These are phyloP conservation scores for Nebria ingens DNA, from an alignment of 1,140 invertebrate genomes.

Conservation along the genomic window DNA sequence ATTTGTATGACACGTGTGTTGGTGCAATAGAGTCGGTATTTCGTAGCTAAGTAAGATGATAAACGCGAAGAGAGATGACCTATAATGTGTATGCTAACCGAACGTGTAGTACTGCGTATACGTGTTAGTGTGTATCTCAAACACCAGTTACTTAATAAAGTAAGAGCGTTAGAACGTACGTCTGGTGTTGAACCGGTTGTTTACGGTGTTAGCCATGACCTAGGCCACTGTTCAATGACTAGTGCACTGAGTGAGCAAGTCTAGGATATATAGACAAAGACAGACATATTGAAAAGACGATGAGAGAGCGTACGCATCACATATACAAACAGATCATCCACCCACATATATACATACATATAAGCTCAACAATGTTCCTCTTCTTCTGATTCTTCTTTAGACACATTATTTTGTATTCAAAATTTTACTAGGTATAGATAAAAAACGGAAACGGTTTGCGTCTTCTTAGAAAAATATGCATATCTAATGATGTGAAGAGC, in stretches of 20 bases:
- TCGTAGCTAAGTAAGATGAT: not conserved
- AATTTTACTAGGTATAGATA: too few relatives aligned
- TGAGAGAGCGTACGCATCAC: not conserved
- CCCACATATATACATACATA: too few relatives aligned
- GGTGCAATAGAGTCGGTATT: not conserved
- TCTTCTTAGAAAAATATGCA: too few relatives aligned
- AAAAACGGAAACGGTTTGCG: too few relatives aligned
- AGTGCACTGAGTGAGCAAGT: constrained; percentile 14
- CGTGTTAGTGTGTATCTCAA: constrained; percentile 17
- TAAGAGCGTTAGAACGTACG: constrained; percentile 17
- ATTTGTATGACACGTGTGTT: not conserved
- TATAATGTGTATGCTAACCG: not conserved
- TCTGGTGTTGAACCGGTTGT: constrained; percentile 14
- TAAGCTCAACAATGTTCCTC: too few relatives aligned
- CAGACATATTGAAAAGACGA: too few relatives aligned
- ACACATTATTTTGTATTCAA: too few relatives aligned
- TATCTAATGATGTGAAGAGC: too few relatives aligned
- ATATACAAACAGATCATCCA: not conserved
- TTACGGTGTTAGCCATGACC: constrained; percentile 22
- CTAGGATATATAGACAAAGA: not conserved
- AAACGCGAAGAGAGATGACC: not conserved
- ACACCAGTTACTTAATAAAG: constrained; percentile 14
- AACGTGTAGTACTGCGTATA: not conserved
- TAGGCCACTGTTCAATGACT: constrained; percentile 30
- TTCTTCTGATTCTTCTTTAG: too few relatives aligned